phyloP scores from a whole-genome alignment of 2,888 invertebrate species.

The Endotricha flammealis region DNA sequence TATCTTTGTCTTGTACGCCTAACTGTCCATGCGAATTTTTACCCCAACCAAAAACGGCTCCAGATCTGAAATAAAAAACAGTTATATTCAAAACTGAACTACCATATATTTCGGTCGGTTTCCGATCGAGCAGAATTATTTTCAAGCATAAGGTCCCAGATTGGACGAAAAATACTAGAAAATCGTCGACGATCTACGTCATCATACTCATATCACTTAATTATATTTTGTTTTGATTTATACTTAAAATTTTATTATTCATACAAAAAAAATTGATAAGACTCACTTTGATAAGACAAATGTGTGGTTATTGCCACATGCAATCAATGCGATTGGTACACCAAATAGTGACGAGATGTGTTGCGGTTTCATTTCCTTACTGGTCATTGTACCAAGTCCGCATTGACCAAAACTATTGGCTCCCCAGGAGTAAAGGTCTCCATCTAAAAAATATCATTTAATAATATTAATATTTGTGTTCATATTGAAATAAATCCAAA shows the following conservation, averaged over 20 bases:
- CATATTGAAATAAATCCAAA: no score
- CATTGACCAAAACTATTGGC: conserved; percentile 90
- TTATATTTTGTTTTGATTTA: no score
- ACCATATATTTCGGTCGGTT: no score
- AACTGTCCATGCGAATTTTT: conserved; percentile 90
- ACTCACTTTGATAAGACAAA: conserved; percentile 86
- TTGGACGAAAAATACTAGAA: no score
- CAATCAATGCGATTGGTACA: conserved; percentile 87
- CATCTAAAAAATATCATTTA: conserved; percentile 71
- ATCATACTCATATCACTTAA: no score
- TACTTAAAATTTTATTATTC: no score
- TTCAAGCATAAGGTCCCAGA: no score
- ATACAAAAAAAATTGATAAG: no score
- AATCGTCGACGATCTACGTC: no score
- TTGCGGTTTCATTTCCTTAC: conserved; percentile 80
- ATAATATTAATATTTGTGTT: no score
- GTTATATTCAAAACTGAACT: no score
- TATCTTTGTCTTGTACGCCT: conserved; percentile 85
- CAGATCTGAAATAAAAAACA: conserved; percentile 77
- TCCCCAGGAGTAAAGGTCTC: conserved; percentile 92
- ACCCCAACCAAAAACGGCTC: conserved; percentile 93
- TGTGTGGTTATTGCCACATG: conserved; percentile 90
- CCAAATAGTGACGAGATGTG: conserved; percentile 82
- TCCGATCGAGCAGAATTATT: no score
- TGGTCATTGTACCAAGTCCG: conserved; percentile 82